phyloP scores from a whole-genome alignment of 1,140 invertebrate species.

The Marisa cornuarietis region DNA sequence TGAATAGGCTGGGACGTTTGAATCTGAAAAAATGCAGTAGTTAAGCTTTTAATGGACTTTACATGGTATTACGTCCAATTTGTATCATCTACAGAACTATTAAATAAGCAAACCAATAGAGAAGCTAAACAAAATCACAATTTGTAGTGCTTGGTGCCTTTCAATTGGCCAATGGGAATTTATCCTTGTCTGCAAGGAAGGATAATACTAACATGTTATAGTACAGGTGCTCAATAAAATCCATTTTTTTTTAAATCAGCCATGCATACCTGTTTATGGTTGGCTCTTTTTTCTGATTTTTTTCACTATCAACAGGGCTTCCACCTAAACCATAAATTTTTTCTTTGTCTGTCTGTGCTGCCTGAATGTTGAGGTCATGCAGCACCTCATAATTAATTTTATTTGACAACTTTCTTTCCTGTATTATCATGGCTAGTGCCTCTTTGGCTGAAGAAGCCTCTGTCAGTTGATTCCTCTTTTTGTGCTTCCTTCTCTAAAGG shows the following conservation, averaged over 20 bases:
- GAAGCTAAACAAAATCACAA: too few relatives aligned
- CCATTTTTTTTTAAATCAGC: not conserved
- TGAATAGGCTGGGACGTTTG: slow-evolving; percentile 19
- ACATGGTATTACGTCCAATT: too few relatives aligned
- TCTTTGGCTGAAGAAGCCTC: slow-evolving; percentile 83
- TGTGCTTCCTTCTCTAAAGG: slow-evolving; percentile 50
- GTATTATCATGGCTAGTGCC: slow-evolving; percentile 93
- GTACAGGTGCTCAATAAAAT: too few relatives aligned
- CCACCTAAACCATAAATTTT: not conserved
- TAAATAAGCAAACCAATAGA: too few relatives aligned
- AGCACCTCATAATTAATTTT: slow-evolving; percentile 99
- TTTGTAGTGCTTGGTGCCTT: too few relatives aligned
- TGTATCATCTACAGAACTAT: too few relatives aligned
- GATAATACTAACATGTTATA: too few relatives aligned
- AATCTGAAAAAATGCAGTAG: slow-evolving; percentile 22
- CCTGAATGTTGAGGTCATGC: slow-evolving; percentile 73
- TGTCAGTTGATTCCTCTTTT: slow-evolving; percentile 68
- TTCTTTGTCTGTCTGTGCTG: not conserved
- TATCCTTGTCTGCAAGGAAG: too few relatives aligned
- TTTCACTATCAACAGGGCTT: not conserved
- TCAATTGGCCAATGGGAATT: too few relatives aligned
- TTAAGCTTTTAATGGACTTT: slow-evolving; percentile 2
- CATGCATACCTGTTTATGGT: not conserved
- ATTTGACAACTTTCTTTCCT: slow-evolving; percentile 92
- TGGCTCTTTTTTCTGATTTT: slow-evolving; percentile 10